Evolutionary conservation across 1,140 invertebrate species (phyloP).

Genomic region (Atta cephalotes): DNA sequence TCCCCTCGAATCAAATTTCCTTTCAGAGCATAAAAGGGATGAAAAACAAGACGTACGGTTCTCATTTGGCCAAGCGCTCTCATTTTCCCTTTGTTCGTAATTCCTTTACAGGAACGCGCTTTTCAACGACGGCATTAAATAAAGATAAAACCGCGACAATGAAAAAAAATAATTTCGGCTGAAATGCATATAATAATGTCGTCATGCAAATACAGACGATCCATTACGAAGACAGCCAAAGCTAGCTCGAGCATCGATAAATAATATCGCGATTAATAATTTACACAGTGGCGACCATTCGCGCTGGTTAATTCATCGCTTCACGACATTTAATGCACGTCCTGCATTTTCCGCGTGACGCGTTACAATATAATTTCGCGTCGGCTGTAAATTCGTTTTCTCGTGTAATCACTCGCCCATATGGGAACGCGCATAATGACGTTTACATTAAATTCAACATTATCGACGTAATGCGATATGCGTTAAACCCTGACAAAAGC

Average conservation of each 20-base stretch:
- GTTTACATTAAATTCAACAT: slow-evolving; percentile 48
- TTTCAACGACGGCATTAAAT: slow-evolving; percentile 55
- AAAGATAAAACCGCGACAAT: slow-evolving; percentile 41
- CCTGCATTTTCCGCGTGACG: slow-evolving; percentile 22
- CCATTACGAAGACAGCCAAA: slow-evolving; percentile 16
- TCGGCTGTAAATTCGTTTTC: slow-evolving; percentile 35
- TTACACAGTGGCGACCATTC: slow-evolving; percentile 28
- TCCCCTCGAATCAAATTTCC: slow-evolving; percentile 53
- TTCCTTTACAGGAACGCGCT: slow-evolving; percentile 46
- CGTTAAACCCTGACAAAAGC: neutral
- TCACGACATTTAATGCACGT: slow-evolving; percentile 35
- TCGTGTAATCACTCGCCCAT: slow-evolving; percentile 30
- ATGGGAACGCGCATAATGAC: neutral
- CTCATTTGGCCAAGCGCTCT: slow-evolving; percentile 58
- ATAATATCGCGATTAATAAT: slow-evolving; percentile 60
- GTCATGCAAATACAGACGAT: slow-evolving; percentile 30
- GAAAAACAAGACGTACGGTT: slow-evolving; percentile 47
- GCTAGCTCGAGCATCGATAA: slow-evolving; percentile 31
- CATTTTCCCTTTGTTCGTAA: slow-evolving; percentile 60
- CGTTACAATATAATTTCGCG: slow-evolving; percentile 46
- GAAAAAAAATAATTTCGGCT: neutral
- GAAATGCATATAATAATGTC: slow-evolving; percentile 48
- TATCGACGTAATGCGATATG: slow-evolving; percentile 31
- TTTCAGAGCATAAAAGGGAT: slow-evolving; percentile 28
- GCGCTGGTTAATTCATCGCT: slow-evolving; percentile 43